phyloP scores from a whole-genome alignment of 2,888 invertebrate genomes.

The Tipula helvola region DNA sequence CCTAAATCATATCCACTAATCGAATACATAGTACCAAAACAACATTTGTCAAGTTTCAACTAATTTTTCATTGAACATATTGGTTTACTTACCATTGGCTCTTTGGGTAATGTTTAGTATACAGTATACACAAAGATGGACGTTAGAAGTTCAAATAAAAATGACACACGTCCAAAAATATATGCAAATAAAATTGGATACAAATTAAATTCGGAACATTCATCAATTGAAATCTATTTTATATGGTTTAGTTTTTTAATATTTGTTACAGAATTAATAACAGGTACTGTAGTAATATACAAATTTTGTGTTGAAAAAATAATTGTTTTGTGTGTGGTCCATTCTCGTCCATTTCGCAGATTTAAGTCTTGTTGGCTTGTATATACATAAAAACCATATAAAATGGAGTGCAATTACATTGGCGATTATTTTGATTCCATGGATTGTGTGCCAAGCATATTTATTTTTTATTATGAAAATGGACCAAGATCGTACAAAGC shows the following conservation, averaged over 20 bases:
- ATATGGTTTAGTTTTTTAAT: constrained; percentile 20
- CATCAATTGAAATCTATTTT: constrained; percentile 19
- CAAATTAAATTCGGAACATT: constrained; percentile 11
- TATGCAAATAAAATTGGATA: constrained; percentile 6
- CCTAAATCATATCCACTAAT: too few species aligned
- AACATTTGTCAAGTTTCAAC: background rate
- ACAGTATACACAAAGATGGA: constrained; percentile 9
- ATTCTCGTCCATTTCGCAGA: constrained; percentile 13
- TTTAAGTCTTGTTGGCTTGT: constrained; percentile 17
- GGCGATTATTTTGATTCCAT: constrained; percentile 17
- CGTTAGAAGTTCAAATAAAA: constrained; percentile 9
- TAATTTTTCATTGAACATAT: background rate
- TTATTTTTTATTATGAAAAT: constrained; percentile 17
- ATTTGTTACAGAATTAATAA: constrained; percentile 18
- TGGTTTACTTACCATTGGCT: background rate
- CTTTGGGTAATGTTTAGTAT: background rate
- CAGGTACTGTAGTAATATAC: constrained; percentile 13
- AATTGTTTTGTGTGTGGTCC: constrained; percentile 7
- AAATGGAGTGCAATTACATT: constrained; percentile 18
- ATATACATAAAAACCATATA: constrained; percentile 17
- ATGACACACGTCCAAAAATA: background rate
- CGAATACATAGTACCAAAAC: background rate
- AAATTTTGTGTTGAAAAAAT: background rate
- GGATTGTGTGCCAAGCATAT: constrained; percentile 17
- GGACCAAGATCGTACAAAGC: constrained; percentile 14